Evolutionary conservation across 2,113 vertebrate genomes (phyloP), one percentile per base, ranked within the genome.

Genomic region (Cololabis saira): DNA sequence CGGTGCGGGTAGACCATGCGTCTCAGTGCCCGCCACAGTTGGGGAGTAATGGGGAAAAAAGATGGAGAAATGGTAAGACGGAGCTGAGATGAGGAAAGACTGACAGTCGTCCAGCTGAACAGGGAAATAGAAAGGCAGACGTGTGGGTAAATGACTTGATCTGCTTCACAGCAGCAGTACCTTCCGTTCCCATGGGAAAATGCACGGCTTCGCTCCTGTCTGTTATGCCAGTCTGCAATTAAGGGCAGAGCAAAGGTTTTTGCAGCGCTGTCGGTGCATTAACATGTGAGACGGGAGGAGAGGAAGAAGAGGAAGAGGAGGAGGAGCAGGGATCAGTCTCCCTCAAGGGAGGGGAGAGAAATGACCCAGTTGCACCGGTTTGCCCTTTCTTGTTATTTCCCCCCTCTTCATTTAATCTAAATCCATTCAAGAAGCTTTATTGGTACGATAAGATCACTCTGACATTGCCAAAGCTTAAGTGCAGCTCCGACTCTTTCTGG

Each of bases 1-100:
- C 71, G 51, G 63, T 85, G 87, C 62, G 89, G 84, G 62, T 12
- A 86, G 83, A 82, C 84, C 84, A 67, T 85, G 76, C 40, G 86
- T 88, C 84, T 86, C 79, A 83, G 67, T 84, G 70, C 54, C 58
- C 41, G 78, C 81, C 82, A 53, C 86, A 87, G 80, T 64, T 33
- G 42, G 58, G 65, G n/a, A 51, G 56, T 41, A 33, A 1, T 16
- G 45, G 13, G 43, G 33, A 37, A 17, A 4, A 48, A 30, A 18
- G 16, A 24, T 18, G 24, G 51, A 50, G 42, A 59, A 66, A 69
- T 47, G 21, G 33, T 49, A 37, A 69, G 57, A 59, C 51, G 13
- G 54, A 44, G 60, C 33, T 15, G 3, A n/a, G 61, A 50, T 33
- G 43, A 62, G 53, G 63, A 49, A 68, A 68, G 62, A 27, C 11